Evolutionary conservation across 2,888 invertebrate genomes (phyloP), one percentile per base, ranked within the genome.

Genomic region (Chelonus formosanus): DNA sequence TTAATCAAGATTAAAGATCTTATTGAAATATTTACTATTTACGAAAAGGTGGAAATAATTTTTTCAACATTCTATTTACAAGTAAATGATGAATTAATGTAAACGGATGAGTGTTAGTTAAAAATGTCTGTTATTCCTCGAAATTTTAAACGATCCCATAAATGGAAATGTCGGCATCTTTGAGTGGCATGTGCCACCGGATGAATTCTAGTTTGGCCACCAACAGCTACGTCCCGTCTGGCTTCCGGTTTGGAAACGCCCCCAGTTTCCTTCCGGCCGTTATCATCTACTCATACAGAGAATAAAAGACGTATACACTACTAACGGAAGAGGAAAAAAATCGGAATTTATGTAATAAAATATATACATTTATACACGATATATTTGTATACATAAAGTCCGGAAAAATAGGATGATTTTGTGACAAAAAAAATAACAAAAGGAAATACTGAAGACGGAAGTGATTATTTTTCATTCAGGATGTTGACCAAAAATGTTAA

Each of bases 191-290:
- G 67, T 67, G 62, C 53, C 67, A 67, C 67, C 67, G 67, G 62
- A 67, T 67, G 66, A 67, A 67, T 62, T 67, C 62, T 67, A 67
- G 62, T 67, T 67, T 62, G 67, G 67, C 67, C 67, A 67, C 67
- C 65, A 58, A 67, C 66, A 66, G 66, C 36, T 56, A 45, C 61
- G 54, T 67, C 62, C 76, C 74, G 72, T 71, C 71, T 75, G 70
- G 67, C 77, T 77, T 75, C 74, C 72, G 74, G 75, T 73, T 75
- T 73, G 76, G 75, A 78, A 76, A 76, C 76, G 75, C 75, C 73
- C 75, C 67, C 75, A 75, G 75, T 74, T 80, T 78, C 77, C 81
- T 80, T 80, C 81, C 81, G 80, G 77, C 74, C 80, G 79, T 79
- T 78, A 79, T 79, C 80, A 79, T 74, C 67, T 71, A 70, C 71